Evolutionary conservation across 1,140 invertebrate genomes (phyloP).

Genomic region (Drosophila nasuta): DNA sequence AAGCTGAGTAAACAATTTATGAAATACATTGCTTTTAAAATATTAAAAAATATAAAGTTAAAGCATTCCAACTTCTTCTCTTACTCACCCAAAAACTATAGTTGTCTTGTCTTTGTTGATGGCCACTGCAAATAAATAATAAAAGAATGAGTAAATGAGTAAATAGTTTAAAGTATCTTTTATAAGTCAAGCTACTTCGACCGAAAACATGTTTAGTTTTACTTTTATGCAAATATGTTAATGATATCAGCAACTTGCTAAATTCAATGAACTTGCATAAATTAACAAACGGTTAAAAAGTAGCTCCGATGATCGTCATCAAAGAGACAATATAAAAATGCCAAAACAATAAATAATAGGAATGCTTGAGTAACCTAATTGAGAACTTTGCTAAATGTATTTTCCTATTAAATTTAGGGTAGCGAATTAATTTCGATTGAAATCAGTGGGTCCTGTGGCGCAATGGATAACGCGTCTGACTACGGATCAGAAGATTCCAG

Average conservation of each 20-base stretch:
- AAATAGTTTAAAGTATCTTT: constrained; percentile 3
- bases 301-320: background rate
- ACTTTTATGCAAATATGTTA: constrained; percentile 12
- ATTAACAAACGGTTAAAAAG: constrained; percentile 15
- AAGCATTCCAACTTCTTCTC: background rate
- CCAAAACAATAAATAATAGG: background rate
- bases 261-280: constrained; percentile 34
- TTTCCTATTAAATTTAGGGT: background rate
- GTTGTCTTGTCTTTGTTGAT: background rate
- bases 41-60: background rate
- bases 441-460: constrained; percentile 87
- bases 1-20: too few relatives aligned
- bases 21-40: too few relatives aligned
- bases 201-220: constrained; percentile 8
- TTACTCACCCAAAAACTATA: background rate
- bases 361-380: constrained; percentile 3
- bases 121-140: background rate
- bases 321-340: background rate
- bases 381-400: constrained; percentile 12
- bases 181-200: background rate
- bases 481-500: constrained; percentile 91
- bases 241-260: constrained; percentile 14
- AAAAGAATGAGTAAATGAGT: background rate
- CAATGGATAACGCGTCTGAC: constrained; percentile 90
- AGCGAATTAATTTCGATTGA: background rate